Base-by-base conservation (phyloP, 2,797 vertebrate genomes). In the Lates japonicus region DNA sequence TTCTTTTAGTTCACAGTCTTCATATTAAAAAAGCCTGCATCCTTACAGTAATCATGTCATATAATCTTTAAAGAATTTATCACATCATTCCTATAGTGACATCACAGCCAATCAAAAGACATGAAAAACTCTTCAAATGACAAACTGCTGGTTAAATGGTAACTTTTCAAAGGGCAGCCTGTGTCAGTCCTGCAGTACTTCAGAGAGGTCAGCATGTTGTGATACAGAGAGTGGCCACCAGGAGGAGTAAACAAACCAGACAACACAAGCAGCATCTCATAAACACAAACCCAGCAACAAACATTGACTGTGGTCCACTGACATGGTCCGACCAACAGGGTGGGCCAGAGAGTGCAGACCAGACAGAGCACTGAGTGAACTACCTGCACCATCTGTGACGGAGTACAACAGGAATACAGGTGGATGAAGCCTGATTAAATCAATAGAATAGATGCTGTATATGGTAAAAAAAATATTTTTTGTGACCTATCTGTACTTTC, bases 161-260 rank as follows among this genome's bases (percentile, higher is more conserved):
- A 25, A 29, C 16, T 31, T 35, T 57, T 13, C 7, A 1, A 16
- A 0, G 25, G 46, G 58, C 1, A 49, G 35, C 7, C 58, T 35
- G 22, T 46, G 42, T 62, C 7, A n/a, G 3, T 41, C 37, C 48
- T 16, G 37, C 8, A 29, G 76, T 69, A 76, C 74, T 49, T 57
- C 48, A 13, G 12, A 35, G 44, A 71, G 88, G 85, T 90, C 86
- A 88, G 74, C 72, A 3, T 69, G 91, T 71, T 95, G 95, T 95
- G 92, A 92, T 96, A 86, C 95, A 95, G 55, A 80, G 71, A 94
- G 71, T 81, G 93, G 88, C 95, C 95, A 95, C 94, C 93, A 96
- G 95, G 95, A 95, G 95, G 95, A 88, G 95, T 96, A 96, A 96
- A 96, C 95, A 96, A 96, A 93, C 95, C 91, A 92, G 94, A 88